Base-by-base conservation (phyloP, 2,113 vertebrate genomes). In the Podocnemis expansa region DNA sequence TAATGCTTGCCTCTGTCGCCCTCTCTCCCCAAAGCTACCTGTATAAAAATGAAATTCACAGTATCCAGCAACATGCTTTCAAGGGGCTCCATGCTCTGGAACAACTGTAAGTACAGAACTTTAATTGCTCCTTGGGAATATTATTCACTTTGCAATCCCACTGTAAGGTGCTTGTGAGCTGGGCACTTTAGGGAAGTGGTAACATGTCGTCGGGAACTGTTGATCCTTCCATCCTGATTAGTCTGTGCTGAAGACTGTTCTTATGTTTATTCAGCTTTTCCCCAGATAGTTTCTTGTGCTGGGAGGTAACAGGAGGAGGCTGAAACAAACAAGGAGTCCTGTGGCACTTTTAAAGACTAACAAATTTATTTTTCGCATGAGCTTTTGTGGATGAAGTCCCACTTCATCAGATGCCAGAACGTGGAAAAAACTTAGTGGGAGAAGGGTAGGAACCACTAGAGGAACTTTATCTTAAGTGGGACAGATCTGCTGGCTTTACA, bases 1-100 rank as follows among this genome's bases (percentile, higher is more conserved):
- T 96, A 51, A 94, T 55, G 78, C 31, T 85, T 49, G 12, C 38
- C 55, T 80, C 41, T 70, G 27, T 87, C 82, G 93, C 81, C 38
- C 95, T 97, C 94, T 98, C 94, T 98, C 95, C 98, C 95, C 97
- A 94, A 98, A 99, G 99, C 97, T 99, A 99, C 98, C 98, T 99
- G 96, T 99, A 99, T 97, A 99, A 99, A 98, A 99, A 99, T 67
- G 99, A 99, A 98, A 99, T 99, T 94, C 98, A 99, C 97, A 98
- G 98, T 96, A 98, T 99, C 98, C 99, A 99, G 98, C 98, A 98
- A 94, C 98, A 99, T 79, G 99, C 99, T 83, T 99, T 99, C 98
- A 97, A 97, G 1, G 99, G 99, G 76, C 98, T 99, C n/a, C 98
- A 78, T 73, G 99, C 99, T 95, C 98, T 99, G 96, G 99, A 99